Evolutionary conservation across 2,888 invertebrate species (phyloP).

Genomic region (Noctuana brunneofusca): DNA sequence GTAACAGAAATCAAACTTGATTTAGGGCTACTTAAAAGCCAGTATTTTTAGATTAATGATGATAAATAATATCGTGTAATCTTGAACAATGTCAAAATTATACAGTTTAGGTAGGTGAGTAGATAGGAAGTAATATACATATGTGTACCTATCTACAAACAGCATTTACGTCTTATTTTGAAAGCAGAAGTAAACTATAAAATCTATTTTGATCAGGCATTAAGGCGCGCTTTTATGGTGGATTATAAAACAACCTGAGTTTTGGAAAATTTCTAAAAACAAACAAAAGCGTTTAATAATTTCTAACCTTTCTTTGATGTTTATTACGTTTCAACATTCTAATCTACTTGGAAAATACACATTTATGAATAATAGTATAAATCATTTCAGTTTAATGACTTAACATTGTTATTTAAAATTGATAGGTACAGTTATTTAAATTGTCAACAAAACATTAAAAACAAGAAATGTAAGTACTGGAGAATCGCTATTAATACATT

Average conservation of each 20-base stretch:
- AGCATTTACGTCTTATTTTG: slow-evolving; percentile 36
- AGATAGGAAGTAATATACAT: no score
- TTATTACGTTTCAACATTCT: no score
- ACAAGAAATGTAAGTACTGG: neutral
- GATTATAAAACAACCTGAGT: slow-evolving; percentile 47
- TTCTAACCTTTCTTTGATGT: neutral
- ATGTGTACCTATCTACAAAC: no score
- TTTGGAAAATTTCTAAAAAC: slow-evolving; percentile 37
- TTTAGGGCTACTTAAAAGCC: neutral
- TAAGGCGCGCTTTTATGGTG: slow-evolving; percentile 49
- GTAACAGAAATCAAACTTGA: neutral
- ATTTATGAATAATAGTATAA: no score
- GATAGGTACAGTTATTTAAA: neutral
- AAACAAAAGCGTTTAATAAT: slow-evolving; percentile 7
- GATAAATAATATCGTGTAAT: neutral
- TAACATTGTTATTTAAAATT: no score
- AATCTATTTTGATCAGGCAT: slow-evolving; percentile 54
- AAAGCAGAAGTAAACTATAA: slow-evolving; percentile 50
- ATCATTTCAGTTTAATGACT: no score
- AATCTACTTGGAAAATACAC: no score
- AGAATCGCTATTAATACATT: neutral
- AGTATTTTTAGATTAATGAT: neutral
- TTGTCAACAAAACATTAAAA: neutral
- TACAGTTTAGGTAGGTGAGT: neutral
- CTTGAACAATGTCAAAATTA: neutral